phyloP scores from a whole-genome alignment of 1,140 invertebrate species.

The Mycetomoellerius zeteki region DNA sequence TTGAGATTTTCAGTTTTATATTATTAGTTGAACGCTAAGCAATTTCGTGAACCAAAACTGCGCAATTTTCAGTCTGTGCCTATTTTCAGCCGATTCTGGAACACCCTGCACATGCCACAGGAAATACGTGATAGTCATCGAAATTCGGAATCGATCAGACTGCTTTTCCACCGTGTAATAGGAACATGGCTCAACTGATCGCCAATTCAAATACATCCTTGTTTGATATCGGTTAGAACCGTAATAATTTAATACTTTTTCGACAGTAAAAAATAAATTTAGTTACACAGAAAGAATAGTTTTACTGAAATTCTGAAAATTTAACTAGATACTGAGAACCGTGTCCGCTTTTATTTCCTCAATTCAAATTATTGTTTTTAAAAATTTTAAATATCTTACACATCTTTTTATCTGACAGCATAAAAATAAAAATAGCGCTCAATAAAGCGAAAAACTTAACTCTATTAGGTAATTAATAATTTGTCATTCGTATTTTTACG shows the following conservation, averaged over 20 bases:
- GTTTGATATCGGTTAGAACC: background rate
- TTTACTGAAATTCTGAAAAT: no score
- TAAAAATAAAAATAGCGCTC: background rate
- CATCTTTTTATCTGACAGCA: background rate
- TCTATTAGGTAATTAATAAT: conserved; percentile 28
- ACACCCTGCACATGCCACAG: conserved; percentile 1
- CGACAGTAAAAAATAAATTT: background rate
- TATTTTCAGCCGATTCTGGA: background rate
- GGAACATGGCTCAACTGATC: conserved; percentile 8
- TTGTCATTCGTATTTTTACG: background rate
- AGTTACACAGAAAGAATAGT: background rate
- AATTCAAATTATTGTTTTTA: no score
- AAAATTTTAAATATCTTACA: conserved; percentile 1
- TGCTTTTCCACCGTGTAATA: conserved; percentile 44
- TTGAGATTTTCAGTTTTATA: background rate
- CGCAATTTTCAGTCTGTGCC: background rate
- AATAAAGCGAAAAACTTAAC: conserved; percentile 14
- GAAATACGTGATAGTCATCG: conserved; percentile 51
- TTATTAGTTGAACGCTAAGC: background rate
- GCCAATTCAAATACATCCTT: conserved; percentile 45
- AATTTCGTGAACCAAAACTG: background rate
- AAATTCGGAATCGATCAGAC: conserved; percentile 42
- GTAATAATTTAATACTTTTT: conserved; percentile 8
- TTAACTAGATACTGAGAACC: no score
- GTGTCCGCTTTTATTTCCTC: no score